Evolutionary conservation across 2,113 vertebrate genomes (phyloP), one percentile per base, ranked within the genome.

Genomic region (Podiceps cristatus): DNA sequence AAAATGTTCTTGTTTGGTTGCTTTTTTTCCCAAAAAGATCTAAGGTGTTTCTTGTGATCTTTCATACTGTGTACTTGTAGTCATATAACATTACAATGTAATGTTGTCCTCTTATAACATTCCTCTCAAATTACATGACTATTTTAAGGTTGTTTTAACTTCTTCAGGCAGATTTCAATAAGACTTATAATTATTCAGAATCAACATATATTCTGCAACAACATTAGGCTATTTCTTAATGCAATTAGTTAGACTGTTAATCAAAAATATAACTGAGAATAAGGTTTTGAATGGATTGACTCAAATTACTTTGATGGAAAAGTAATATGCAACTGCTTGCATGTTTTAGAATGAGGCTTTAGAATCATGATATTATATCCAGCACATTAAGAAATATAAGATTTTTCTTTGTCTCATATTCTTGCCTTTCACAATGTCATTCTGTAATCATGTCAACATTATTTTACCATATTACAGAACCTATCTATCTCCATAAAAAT

Each of bases 21-120:
- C 5, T 16, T 50, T 66, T 58, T 53, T 59, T 2, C 4, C 4
- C 42, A 0, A 0, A 55, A 86, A 75, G 5, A 49, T 42, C 13
- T 49, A 40, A 8, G 12, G 62, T 64, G 33, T 80, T 93, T 69
- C 42, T 81, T 17, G 44, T 68, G 9, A 52, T 68, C 24, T 33
- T 86, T 50, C 69, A 56, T 82, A 10, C 8, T 87, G 18, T 62
- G 53, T 42, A 84, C 77, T n/a, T 72, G 7, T 10, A 81, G 49
- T 92, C 86, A 37, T 37, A 37, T 77, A 72, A 71, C 40, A 10
- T 82, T 85, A 47, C 66, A 47, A 64, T 49, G 7, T 76, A 62
- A 77, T 33, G 35, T 75, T 63, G 50, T 64, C 12, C 18, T 93
- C 33, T 59, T 75, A 45, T 11, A 50, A 81, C 15, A 81, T 85